Base-by-base conservation (phyloP, 2,888 invertebrate genomes). In the Ormyrus labotus region DNA sequence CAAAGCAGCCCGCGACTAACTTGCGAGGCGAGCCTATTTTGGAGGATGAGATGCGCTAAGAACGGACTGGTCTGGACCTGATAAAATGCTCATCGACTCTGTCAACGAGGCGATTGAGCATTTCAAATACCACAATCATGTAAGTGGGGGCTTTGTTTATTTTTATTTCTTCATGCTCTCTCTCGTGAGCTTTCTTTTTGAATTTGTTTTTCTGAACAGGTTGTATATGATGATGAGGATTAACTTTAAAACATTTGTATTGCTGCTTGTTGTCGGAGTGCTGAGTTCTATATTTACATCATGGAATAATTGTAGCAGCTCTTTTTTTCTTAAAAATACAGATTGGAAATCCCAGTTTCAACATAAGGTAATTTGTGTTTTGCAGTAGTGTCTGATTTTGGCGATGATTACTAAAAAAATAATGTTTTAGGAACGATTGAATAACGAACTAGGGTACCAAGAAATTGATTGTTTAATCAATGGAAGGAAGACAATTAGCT, bases 381-480 rank as follows among this genome's bases (percentile, higher is more conserved):
- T 34, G 34, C 34, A 45, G 53, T 64, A 55, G 11, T 60, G 9
- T 6, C 6, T 13, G 0, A 64, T 61, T 61, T 67, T 60, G 34
- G 4, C 2, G 34, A 34, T 34, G 9, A 63, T 60, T 71, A 55
- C 6, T 69, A 34, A 75, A 9, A 5, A 45, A 47, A 57, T 55
- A 61, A 61, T 61, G 57, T 65, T 82, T 83, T 82, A 88, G 88
- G 91, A 91, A 75, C 86, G 87, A 76, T 83, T 81, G 47, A 87
- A 84, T 80, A 87, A 85, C 80, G 92, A 93, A 83, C 91, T 91
- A 81, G 91, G 91, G 69, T 91, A 92, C 81, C 94, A 95, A 88
- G 95, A 95, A 88, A 95, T 97, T 85, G 96, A 96, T 88, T 98
- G 98, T 90, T 92, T 94, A 83, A 97, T 98, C 88, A 98, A 98